phyloP scores from a whole-genome alignment of 2,888 invertebrate genomes.

The Plagodis pulveraria region DNA sequence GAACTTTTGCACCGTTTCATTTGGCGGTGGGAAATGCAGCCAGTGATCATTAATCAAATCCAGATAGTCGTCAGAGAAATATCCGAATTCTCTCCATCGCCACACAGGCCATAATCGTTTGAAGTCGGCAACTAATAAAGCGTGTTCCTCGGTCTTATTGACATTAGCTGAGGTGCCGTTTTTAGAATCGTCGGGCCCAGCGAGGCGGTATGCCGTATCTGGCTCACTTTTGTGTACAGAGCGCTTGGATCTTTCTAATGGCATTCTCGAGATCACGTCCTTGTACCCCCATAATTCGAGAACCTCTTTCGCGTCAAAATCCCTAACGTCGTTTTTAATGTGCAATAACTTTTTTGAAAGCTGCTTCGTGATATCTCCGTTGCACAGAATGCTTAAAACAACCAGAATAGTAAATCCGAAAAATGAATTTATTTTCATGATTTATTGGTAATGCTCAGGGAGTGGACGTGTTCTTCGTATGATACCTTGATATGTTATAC shows the following conservation, averaged over 20 bases:
- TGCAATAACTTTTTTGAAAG: conserved; percentile 22
- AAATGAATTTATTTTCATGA: conserved; percentile 58
- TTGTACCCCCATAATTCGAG: conserved; percentile 36
- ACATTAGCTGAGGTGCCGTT: conserved; percentile 47
- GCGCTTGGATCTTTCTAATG: conserved; percentile 43
- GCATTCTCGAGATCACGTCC: conserved; percentile 36
- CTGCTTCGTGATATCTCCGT: conserved; percentile 18
- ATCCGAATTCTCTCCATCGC: conserved; percentile 81
- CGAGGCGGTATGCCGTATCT: conserved; percentile 42
- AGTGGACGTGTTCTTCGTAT: conserved; percentile 60
- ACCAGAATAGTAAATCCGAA: conserved; percentile 48
- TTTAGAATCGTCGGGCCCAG: conserved; percentile 40
- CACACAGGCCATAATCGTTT: conserved; percentile 72
- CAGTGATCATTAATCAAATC: conserved; percentile 88
- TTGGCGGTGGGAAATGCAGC: conserved; percentile 88
- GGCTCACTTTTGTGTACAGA: conserved; percentile 40
- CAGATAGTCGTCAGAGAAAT: conserved; percentile 85
- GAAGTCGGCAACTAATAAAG: conserved; percentile 61
- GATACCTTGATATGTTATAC: conserved; percentile 58
- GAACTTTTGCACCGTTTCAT: conserved; percentile 81
- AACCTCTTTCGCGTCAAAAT: conserved; percentile 35
- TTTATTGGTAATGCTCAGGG: conserved; percentile 31
- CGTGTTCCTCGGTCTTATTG: conserved; percentile 51
- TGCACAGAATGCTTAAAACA: conserved; percentile 51
- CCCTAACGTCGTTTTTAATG: conserved; percentile 26